Evolutionary conservation across 2,888 invertebrate genomes (phyloP), one percentile per base, ranked within the genome.

Genomic region (Oxycera nigricornis): DNA sequence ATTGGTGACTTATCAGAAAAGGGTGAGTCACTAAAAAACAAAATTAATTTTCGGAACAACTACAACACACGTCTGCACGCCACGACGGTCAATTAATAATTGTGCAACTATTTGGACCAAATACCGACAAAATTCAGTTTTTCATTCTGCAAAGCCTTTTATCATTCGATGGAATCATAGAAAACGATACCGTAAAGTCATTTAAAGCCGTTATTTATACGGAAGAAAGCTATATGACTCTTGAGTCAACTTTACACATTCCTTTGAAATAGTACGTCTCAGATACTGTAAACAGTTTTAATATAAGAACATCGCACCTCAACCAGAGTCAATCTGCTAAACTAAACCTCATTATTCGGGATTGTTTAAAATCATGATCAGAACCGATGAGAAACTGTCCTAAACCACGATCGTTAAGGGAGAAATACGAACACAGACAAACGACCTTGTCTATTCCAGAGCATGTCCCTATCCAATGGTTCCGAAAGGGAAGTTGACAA

Each of bases 391-490:
- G 6, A n/a, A n/a, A n/a, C n/a, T n/a, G n/a, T n/a, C n/a, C n/a
- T n/a, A n/a, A n/a, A n/a, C n/a, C n/a, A n/a, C n/a, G n/a, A n/a
- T n/a, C n/a, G n/a, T n/a, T n/a, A n/a, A n/a, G n/a, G n/a, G n/a
- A n/a, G n/a, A n/a, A n/a, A n/a, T n/a, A n/a, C n/a, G n/a, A 35
- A 35, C 35, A 35, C 35, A 35, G 11, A 35, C 35, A 35, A 35
- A 35, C n/a, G n/a, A n/a, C n/a, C n/a, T n/a, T n/a, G 24, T 65
- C 20, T 65, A 35, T 17, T 65, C 65, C 14, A 67, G 17, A 46
- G 17, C 17, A 2, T 67, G 46, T 46, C 67, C 67, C 9, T 67
- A 46, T n/a, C 41, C 28, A 14, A 67, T 67, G 67, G n/a, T 28
- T 2, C 50, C n/a, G 50, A 67, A 50, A 26, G 28, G 7, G 28